Evolutionary conservation across 1,140 invertebrate genomes (phyloP).

Genomic region (Thaumatotibia leucotreta): DNA sequence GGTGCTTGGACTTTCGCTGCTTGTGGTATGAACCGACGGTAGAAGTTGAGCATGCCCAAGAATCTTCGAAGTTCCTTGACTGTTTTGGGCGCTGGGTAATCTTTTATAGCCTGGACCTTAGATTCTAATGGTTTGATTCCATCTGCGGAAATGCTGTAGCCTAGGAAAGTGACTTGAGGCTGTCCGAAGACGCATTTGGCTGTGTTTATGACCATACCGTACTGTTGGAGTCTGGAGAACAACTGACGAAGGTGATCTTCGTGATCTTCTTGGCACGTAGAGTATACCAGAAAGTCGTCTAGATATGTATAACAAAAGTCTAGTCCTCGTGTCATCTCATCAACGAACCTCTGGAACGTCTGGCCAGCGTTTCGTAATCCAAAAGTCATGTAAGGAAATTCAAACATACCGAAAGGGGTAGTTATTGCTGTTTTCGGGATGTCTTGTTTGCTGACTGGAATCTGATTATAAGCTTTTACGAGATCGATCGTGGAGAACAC

Average conservation of each 20-base stretch:
- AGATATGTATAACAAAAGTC: slow-evolving; percentile 59
- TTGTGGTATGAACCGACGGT: too few relatives aligned
- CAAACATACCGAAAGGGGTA: too few relatives aligned
- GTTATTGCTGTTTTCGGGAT: too few relatives aligned
- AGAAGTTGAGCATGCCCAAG: too few relatives aligned
- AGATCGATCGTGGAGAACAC: too few relatives aligned
- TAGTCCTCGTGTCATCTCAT: slow-evolving; percentile 25
- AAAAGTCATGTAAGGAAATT: too few relatives aligned
- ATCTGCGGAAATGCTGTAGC: slow-evolving; percentile 23
- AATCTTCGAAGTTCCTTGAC: too few relatives aligned
- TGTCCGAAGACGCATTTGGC: slow-evolving; percentile 36
- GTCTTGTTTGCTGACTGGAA: too few relatives aligned
- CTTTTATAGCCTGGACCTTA: slow-evolving; percentile 26
- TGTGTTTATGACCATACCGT: slow-evolving; percentile 35
- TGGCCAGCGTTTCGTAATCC: slow-evolving; percentile 17
- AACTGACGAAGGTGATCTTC: slow-evolving; percentile 26
- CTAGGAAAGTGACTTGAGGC: slow-evolving; percentile 35
- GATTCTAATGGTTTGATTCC: slow-evolving; percentile 24
- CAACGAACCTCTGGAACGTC: too few relatives aligned
- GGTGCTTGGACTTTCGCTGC: too few relatives aligned
- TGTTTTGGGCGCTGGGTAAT: slow-evolving; percentile 41
- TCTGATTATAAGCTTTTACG: too few relatives aligned
- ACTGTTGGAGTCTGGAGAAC: slow-evolving; percentile 28
- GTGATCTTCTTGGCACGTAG: slow-evolving; percentile 35
- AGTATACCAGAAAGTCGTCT: slow-evolving; percentile 75